phyloP scores from a whole-genome alignment of 2,113 vertebrate genomes.

The Carassius carassius region DNA sequence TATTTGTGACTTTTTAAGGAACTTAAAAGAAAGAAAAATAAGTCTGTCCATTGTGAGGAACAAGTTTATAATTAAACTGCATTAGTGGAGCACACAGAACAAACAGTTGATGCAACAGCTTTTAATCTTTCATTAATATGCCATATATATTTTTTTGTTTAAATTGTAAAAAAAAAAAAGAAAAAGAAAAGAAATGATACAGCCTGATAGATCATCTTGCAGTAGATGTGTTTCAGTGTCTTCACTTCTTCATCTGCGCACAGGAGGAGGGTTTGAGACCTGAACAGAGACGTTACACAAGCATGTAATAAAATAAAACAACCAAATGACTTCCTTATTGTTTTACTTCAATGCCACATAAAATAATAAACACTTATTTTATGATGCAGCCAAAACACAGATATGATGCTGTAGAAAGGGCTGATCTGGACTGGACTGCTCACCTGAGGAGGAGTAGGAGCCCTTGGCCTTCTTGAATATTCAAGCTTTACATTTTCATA shows the following conservation, averaged over 20 bases:
- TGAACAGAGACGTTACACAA: not conserved
- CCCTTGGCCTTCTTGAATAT: not conserved
- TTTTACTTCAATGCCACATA: not conserved
- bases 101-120: too few relatives aligned
- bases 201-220: not conserved
- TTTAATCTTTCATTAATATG: too few relatives aligned
- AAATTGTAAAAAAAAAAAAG: not conserved
- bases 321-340: not conserved
- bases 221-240: not conserved
- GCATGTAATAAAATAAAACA: not conserved
- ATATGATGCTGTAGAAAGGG: not conserved
- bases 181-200: not conserved
- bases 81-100: too few relatives aligned
- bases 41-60: too few relatives aligned
- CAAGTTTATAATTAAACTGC: too few relatives aligned
- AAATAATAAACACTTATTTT: not conserved
- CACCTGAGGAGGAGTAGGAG: conserved; percentile 13
- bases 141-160: too few relatives aligned
- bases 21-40: not conserved
- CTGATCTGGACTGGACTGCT: not conserved
- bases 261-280: not conserved
- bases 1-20: too few relatives aligned
- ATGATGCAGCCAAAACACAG: not conserved
- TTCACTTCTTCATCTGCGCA: not conserved
- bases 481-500: not conserved